Percentiles rank a stretch among this genome's conserved stretches.
Conservation (phyloP, 1,140 invertebrate species). For the Leucophenga varia region DNA sequence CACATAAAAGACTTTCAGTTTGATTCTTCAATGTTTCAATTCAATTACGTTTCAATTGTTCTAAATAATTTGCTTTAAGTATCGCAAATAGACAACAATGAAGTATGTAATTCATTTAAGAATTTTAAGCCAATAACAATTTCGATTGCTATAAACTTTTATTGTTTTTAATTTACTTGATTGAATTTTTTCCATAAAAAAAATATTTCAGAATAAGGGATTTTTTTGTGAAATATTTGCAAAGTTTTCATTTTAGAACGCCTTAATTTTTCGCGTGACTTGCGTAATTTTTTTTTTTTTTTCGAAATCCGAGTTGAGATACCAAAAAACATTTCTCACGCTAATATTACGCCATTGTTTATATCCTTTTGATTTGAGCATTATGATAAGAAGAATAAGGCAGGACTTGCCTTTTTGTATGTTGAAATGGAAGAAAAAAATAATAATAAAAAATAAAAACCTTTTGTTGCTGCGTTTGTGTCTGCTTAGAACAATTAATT, state of each 20-base stretch:
- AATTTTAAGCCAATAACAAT: not conserved
- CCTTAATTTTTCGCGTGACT: conserved; percentile 30
- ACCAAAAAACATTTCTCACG: no score
- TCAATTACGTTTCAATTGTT: conserved; percentile 49
- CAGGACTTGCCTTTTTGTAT: no score
- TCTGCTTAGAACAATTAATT: no score
- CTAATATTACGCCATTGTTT: no score
- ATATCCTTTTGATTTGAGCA: no score
- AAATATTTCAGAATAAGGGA: conserved; percentile 12
- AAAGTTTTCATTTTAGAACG: not conserved
- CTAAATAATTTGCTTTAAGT: conserved; percentile 26
- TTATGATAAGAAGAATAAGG: no score
- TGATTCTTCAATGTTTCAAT: conserved; percentile 48
- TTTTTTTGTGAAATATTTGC: conserved; percentile 12
- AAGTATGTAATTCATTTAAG: conserved; percentile 27
- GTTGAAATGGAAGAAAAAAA: no score
- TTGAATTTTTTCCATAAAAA: conserved; percentile 33
- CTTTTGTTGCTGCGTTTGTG: no score
- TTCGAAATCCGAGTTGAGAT: no score
- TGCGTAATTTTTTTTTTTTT: conserved; percentile 29
- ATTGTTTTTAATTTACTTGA: conserved; percentile 52
- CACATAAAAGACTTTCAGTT: no score
- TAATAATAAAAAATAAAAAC: no score
- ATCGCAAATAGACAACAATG: no score
- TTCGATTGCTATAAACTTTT: conserved; percentile 12